Percentiles rank a stretch among this genome's conserved stretches.
These are phyloP conservation scores for Cyprinus carpio DNA, from an alignment of 2,113 vertebrate species.

Conservation along the genomic window DNA sequence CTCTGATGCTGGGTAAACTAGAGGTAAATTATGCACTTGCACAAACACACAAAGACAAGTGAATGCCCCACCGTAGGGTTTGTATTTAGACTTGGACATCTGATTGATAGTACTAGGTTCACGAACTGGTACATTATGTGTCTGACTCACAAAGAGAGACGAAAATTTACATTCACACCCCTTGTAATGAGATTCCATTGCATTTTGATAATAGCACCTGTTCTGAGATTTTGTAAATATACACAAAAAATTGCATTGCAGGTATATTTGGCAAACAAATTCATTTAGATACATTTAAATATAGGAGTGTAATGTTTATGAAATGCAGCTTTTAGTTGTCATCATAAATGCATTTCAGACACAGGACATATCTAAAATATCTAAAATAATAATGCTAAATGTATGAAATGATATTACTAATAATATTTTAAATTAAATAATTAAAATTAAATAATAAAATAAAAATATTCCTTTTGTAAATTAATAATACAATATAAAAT, in stretches of 20 bases:
- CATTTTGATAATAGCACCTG: conserved; percentile 68
- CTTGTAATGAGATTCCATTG: conserved; percentile 69
- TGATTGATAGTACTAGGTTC: conserved; percentile 76
- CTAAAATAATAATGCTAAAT: not conserved
- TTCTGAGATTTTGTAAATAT: conserved; percentile 38
- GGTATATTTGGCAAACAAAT: not conserved
- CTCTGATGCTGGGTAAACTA: conserved; percentile 68
- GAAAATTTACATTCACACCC: conserved; percentile 66
- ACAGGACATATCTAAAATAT: not conserved
- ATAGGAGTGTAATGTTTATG: not conserved
- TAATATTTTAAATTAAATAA: too few species aligned
- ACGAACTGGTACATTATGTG: conserved; percentile 60
- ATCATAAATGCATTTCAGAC: not conserved
- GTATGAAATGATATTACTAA: too few species aligned
- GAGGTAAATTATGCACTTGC: conserved; percentile 78
- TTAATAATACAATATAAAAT: too few species aligned
- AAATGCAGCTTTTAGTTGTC: not conserved
- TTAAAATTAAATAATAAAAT: too few species aligned
- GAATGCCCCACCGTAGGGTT: conserved; percentile 67
- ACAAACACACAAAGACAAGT: conserved; percentile 76
- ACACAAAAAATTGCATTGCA: not conserved
- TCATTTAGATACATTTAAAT: not conserved
- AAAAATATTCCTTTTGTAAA: too few species aligned
- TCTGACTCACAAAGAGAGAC: conserved; percentile 57
- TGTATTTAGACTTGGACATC: conserved; percentile 62